phyloP scores from a whole-genome alignment of 23 tunicate species.

The Botrylloides violaceus region DNA sequence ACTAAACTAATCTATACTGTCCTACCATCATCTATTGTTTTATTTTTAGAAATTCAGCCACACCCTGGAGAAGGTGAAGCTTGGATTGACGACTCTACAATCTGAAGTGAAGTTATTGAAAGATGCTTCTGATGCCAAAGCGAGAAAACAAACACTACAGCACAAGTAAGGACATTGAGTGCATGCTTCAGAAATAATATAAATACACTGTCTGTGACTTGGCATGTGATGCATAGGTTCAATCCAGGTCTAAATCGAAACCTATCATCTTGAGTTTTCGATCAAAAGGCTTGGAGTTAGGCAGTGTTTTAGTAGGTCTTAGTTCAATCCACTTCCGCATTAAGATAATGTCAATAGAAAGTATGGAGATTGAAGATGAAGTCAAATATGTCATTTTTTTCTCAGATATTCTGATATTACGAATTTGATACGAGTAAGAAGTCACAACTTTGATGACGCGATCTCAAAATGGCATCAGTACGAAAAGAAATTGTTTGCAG shows the following conservation, averaged over 20 bases:
- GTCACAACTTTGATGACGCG: slow-evolving; percentile 42
- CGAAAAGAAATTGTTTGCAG: slow-evolving; percentile 35
- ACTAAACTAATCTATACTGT: not conserved
- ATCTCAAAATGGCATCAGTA: slow-evolving; percentile 32
- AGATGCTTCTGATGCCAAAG: slow-evolving; percentile 39
- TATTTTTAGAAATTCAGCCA: slow-evolving; percentile 55
- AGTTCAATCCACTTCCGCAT: no score
- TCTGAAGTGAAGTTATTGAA: slow-evolving; percentile 67
- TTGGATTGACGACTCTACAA: slow-evolving; percentile 61
- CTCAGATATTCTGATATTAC: slow-evolving; percentile 52
- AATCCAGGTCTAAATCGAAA: no score
- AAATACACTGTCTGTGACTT: no score
- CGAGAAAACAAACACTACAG: slow-evolving; percentile 1
- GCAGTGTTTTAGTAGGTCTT: no score
- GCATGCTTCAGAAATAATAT: no score
- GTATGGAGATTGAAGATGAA: no score
- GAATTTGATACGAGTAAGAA: slow-evolving; percentile 12
- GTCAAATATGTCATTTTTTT: no score
- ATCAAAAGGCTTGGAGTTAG: no score
- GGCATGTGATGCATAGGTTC: no score
- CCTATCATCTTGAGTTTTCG: no score
- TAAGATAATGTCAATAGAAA: no score
- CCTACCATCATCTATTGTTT: not conserved
- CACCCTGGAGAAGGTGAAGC: slow-evolving; percentile 45
- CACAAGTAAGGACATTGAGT: slow-evolving; percentile 8